Base-by-base conservation (phyloP, 2,888 invertebrate species). In the Lucinisca nassula region DNA sequence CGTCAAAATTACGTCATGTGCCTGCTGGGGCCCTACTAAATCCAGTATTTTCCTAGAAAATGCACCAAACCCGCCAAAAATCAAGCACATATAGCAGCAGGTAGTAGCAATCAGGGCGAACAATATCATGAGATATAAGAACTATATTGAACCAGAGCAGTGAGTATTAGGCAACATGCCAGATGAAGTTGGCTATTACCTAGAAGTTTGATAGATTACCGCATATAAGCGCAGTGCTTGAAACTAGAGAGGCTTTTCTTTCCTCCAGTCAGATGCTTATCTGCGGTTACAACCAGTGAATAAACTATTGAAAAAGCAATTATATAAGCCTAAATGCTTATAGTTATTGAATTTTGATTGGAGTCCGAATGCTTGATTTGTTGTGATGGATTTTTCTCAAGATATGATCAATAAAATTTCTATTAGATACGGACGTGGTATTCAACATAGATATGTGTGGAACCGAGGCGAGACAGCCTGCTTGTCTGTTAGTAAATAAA, bases 191-290 rank as follows among this genome's bases (percentile, higher is more conserved):
- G 67, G 67, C 32, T 32, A 35, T 67, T 67, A 67, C 67, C 67
- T 35, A 67, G 35, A 67, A 67, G 32, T 67, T 67, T 67, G 67
- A 67, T 67, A 67, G 35, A 67, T 67, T 67, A 67, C 67, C 67
- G 24, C 67, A 67, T 67, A 35, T 24, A 61, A 12, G 30, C 61
- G 30, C 32, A 10, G 30, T 21, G 21, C 27, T 17, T 61, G 61
- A 61, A 61, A 30, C 8, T 30, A 61, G 27, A 61, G 30, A 61
- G 30, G 3, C 6, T 61, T 30, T 61, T 8, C 8, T 24, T 21
- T 3, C 10, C 3, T 61, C 6, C 6, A 61, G 24, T 24, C 30
- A 61, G 61, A 17, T 61, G 61, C 61, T 61, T 27, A 27, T 30
- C 55, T 55, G 55, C n/a, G 55, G 45, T 8, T 17, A 45, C 17